These are phyloP conservation scores for Orchestia grillus DNA, from an alignment of 1,140 invertebrate genomes.

Conservation along the genomic window DNA sequence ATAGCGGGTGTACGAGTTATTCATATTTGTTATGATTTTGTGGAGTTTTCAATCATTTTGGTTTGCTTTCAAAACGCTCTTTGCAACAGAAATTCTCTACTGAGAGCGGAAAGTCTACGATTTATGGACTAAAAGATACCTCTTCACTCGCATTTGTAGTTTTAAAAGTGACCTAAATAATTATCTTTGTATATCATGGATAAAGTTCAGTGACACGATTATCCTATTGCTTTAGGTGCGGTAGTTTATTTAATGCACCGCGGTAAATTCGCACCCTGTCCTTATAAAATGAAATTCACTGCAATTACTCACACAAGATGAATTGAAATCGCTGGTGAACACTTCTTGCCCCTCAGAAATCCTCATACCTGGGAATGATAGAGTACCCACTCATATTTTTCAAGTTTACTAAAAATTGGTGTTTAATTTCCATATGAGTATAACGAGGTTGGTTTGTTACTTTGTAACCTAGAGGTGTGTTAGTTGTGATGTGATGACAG, in stretches of 20 bases:
- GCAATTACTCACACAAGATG: neutral
- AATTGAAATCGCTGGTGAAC: neutral
- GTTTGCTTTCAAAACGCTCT: neutral
- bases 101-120: neutral
- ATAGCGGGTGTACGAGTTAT: neutral
- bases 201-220: neutral
- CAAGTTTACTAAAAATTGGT: neutral
- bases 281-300: neutral
- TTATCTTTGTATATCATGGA: neutral
- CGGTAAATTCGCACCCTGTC: neutral
- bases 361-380: neutral
- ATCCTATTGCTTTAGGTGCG: neutral
- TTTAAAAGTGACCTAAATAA: neutral
- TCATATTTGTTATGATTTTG: neutral
- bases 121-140: neutral
- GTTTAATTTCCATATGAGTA: slow-evolving; percentile 41
- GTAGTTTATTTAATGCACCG: neutral
- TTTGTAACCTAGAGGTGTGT: slow-evolving; percentile 1
- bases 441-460: neutral
- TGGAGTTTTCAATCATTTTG: neutral
- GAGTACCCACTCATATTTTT: neutral
- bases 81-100: neutral
- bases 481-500: slow-evolving; percentile 16
- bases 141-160: neutral
- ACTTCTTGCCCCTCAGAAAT: neutral